Evolutionary conservation across 2,797 vertebrate genomes (phyloP), one percentile per base, ranked within the genome.

Genomic region (Phalloptychus januarius): DNA sequence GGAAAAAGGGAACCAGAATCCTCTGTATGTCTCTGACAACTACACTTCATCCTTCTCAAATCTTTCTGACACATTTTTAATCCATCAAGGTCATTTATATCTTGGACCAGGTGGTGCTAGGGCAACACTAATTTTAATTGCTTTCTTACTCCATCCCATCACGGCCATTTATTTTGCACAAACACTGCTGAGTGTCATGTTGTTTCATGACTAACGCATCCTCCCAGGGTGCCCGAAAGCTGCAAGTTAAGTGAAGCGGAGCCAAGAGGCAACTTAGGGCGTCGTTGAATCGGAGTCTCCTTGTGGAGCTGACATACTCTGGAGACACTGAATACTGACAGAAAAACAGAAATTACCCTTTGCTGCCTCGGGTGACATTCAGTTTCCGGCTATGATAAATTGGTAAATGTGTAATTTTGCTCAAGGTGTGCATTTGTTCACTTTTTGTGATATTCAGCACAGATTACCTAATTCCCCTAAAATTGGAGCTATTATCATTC

Each of bases 61-160:
- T 77, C 80, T 69, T 52, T 63, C 45, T 50, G 78, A 85, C 75
- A 83, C 61, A 50, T 79, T 88, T 78, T 54, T 76, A 89, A 89
- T 77, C 83, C 74, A 33, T 81, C 85, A 89, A 92, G 88, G 91
- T 90, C 88, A 70, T 86, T 78, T 78, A 67, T 89, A 85, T 85
- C 78, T 67, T 1, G 48, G 70, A 56, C 71, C 20, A 71, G 79
- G 71, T 20, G 42, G 79, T 5, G 79, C 48, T 5, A 79, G 20
- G 72, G 65, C 79, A 85, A 89, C 87, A 86, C 74, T 80, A 86
- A 89, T 89, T 89, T 82, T 93, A 92, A 93, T 92, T 88, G 85
- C 85, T 81, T 90, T 84, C 69, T 77, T 83, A 46, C 83, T 82
- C 76, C 25, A 76, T 84, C 69, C 82, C 82, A 79, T 83, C 74